These are phyloP conservation scores for Syngnathus rostellatus DNA, from an alignment of 2,797 vertebrate genomes.

Conservation along the genomic window DNA sequence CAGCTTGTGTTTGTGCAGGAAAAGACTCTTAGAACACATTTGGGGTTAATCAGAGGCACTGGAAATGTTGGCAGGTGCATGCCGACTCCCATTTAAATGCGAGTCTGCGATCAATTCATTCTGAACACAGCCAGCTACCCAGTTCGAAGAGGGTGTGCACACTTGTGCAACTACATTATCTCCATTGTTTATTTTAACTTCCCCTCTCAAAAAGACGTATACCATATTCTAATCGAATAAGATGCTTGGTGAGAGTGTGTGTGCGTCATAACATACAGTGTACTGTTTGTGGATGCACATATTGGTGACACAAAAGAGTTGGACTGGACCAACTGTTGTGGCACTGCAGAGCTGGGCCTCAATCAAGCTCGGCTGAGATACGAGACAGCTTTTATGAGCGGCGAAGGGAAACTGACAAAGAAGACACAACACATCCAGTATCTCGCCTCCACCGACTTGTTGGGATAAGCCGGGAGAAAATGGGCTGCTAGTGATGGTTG, in stretches of 20 bases:
- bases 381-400: conserved; percentile 58
- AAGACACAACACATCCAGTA: conserved; percentile 60
- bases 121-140: neutral
- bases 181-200: neutral
- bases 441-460: conserved; percentile 50
- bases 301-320: conserved; percentile 55
- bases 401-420: conserved; percentile 66
- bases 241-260: neutral
- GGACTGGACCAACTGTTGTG: conserved; percentile 40
- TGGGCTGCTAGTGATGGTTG: conserved; percentile 2
- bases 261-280: neutral
- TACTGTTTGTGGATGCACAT: conserved; percentile 1
- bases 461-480: conserved; percentile 40
- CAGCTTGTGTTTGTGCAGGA: neutral
- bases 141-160: no score
- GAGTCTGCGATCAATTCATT: neutral
- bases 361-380: conserved; percentile 64
- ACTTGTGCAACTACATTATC: neutral
- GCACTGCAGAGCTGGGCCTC: conserved; percentile 43
- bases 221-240: neutral
- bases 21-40: neutral
- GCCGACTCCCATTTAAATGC: neutral
- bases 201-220: neutral
- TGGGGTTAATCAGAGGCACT: neutral
- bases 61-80: neutral